These are phyloP conservation scores for Morelia viridis DNA, from an alignment of 2,797 vertebrate genomes.

Conservation along the genomic window DNA sequence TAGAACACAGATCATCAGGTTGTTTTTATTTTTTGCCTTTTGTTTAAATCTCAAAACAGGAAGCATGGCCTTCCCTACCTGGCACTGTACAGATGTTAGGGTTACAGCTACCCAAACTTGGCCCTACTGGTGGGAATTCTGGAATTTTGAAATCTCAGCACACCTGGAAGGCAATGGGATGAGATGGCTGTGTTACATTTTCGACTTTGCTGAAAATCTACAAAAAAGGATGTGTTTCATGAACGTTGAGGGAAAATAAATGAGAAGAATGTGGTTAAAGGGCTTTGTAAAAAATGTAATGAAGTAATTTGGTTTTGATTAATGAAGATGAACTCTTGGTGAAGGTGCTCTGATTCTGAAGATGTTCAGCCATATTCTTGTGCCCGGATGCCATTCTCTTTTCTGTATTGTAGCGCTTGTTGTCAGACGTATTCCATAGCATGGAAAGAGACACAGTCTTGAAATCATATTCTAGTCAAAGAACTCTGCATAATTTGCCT, in stretches of 20 bases:
- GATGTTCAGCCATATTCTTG: background rate
- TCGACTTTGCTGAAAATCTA: background rate
- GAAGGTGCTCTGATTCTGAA: background rate
- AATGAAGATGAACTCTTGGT: background rate
- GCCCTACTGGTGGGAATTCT: background rate
- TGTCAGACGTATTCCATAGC: background rate
- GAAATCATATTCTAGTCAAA: background rate
- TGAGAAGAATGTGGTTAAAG: background rate
- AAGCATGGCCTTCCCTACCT: background rate
- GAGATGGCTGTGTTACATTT: background rate
- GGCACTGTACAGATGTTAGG: background rate
- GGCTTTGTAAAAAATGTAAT: background rate
- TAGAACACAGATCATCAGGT: background rate
- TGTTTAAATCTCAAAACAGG: background rate
- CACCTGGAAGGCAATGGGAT: background rate
- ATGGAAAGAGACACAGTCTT: accelerated
- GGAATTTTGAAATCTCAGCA: background rate
- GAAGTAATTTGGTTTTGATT: background rate
- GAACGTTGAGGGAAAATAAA: background rate
- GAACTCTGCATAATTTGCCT: slow-evolving; percentile 13
- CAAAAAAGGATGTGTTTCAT: background rate
- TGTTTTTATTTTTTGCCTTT: background rate
- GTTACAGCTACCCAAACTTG: background rate
- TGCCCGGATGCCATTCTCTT: accelerated
- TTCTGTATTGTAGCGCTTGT: background rate